Conservation (phyloP, 2,888 invertebrate genomes). For the Agonopterix heracliana region DNA sequence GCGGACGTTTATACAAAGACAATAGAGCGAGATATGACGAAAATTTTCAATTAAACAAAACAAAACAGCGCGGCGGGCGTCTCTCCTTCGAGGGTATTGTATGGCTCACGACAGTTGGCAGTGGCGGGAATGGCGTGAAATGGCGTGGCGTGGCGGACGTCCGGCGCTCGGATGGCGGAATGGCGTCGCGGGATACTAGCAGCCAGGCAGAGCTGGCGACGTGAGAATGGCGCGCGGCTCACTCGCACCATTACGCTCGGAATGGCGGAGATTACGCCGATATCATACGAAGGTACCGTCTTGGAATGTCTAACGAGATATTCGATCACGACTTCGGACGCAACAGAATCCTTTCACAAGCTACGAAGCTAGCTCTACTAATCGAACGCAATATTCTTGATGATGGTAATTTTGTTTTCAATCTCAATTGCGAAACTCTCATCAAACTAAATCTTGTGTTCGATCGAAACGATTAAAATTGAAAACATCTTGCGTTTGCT, state of each 20-base stretch:
- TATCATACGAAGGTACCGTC: slow-evolving; percentile 31
- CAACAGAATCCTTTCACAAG: background rate
- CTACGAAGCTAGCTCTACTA: no score
- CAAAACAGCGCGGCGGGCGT: slow-evolving; percentile 41
- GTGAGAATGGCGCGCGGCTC: slow-evolving; percentile 19
- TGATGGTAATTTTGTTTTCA: background rate
- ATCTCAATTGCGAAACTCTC: background rate
- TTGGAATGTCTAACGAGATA: slow-evolving; percentile 27
- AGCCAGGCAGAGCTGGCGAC: slow-evolving; percentile 4
- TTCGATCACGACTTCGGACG: slow-evolving; percentile 21
- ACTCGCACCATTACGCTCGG: slow-evolving; percentile 41
- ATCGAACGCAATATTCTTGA: no score
- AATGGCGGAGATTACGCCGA: slow-evolving; percentile 44
- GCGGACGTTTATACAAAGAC: slow-evolving; percentile 36
- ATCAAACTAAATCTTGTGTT: background rate
- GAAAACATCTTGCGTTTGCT: no score
- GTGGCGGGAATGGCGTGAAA: slow-evolving; percentile 36
- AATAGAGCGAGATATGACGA: slow-evolving; percentile 54
- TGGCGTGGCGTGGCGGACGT: slow-evolving; percentile 45
- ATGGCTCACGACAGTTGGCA: slow-evolving; percentile 32
- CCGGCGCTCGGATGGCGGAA: slow-evolving; percentile 35
- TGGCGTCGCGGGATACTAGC: slow-evolving; percentile 5
- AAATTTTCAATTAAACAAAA: slow-evolving; percentile 69
- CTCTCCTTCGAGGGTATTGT: slow-evolving; percentile 34
- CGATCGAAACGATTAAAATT: no score